Evolutionary conservation across 1,140 invertebrate species (phyloP).

Genomic region (Hesperophylax magnus): DNA sequence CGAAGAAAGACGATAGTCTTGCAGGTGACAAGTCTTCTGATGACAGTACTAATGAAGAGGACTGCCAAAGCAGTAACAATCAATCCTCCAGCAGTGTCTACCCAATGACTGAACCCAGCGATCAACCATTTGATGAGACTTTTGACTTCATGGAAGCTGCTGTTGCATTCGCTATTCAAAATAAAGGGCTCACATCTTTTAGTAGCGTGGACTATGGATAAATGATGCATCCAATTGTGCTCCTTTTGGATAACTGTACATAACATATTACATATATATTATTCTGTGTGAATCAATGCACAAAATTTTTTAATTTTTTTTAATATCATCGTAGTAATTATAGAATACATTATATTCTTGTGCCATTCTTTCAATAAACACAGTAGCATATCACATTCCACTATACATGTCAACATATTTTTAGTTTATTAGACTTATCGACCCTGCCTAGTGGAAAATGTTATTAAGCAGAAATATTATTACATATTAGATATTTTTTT

Average conservation of each 20-base stretch:
- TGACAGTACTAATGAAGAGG: slow-evolving; percentile 58
- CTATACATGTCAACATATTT: not conserved
- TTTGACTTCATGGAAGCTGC: slow-evolving; percentile 77
- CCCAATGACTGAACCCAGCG: slow-evolving; percentile 9
- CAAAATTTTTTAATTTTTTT: slow-evolving; percentile 9
- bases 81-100: slow-evolving; percentile 25
- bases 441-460: no score
- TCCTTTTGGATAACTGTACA: slow-evolving; percentile 1
- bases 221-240: not conserved
- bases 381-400: slow-evolving; percentile 8
- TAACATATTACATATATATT: slow-evolving; percentile 24
- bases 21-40: slow-evolving; percentile 42
- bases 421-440: no score
- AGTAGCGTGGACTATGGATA: slow-evolving; percentile 66
- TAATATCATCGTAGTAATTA: not conserved
- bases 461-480: no score
- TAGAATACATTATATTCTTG: not conserved
- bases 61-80: slow-evolving; percentile 61
- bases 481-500: no score
- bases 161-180: slow-evolving; percentile 79
- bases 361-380: slow-evolving; percentile 21
- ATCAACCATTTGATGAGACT: slow-evolving; percentile 60
- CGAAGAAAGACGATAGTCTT: slow-evolving; percentile 47
- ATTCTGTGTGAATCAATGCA: not conserved
- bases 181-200: slow-evolving; percentile 73